These are phyloP conservation scores for Clytia hemisphaerica DNA, from an alignment of 30 jellyfish, hydroid and myxozoan genomes.

Conservation along the genomic window DNA sequence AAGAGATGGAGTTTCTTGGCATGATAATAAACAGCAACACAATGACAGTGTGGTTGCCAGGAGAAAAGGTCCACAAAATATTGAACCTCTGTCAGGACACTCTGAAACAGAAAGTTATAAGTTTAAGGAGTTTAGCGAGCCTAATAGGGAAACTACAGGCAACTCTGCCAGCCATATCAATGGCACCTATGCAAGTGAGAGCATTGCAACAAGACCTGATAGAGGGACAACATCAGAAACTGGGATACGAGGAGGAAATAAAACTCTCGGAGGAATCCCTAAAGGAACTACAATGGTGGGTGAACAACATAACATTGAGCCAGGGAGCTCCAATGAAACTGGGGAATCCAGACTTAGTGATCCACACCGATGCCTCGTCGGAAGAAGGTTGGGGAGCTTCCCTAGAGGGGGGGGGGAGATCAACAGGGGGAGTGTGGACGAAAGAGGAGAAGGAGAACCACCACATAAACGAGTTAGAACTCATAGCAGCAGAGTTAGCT, in stretches of 20 bases:
- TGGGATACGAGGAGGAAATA: not conserved
- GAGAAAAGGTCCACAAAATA: not conserved
- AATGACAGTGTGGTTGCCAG: not conserved
- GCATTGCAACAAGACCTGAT: too few relatives aligned
- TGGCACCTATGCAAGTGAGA: too few relatives aligned
- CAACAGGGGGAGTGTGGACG: constrained; percentile 32
- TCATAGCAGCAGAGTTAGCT: constrained; percentile 32
- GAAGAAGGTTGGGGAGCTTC: constrained; percentile 12
- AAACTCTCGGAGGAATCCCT: not conserved
- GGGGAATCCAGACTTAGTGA: too few relatives aligned
- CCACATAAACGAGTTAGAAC: constrained; percentile 21
- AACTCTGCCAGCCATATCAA: not conserved
- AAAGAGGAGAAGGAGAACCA: not conserved
- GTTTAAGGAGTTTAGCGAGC: not conserved
- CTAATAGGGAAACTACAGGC: constrained; percentile 2
- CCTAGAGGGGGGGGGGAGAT: constrained; percentile 1
- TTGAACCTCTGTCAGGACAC: constrained; percentile 5
- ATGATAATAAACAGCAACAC: too few relatives aligned
- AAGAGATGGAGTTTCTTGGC: constrained; percentile 23
- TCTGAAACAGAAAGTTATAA: not conserved
- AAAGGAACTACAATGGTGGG: not conserved
- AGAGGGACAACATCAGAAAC: not conserved
- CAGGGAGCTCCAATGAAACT: not conserved
- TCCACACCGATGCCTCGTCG: constrained; percentile 8
- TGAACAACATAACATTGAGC: not conserved